Percentiles rank a stretch among this genome's conserved stretches.
Evolutionary conservation across 2,797 vertebrate species (phyloP).

Genomic region (Falco columbarius): DNA sequence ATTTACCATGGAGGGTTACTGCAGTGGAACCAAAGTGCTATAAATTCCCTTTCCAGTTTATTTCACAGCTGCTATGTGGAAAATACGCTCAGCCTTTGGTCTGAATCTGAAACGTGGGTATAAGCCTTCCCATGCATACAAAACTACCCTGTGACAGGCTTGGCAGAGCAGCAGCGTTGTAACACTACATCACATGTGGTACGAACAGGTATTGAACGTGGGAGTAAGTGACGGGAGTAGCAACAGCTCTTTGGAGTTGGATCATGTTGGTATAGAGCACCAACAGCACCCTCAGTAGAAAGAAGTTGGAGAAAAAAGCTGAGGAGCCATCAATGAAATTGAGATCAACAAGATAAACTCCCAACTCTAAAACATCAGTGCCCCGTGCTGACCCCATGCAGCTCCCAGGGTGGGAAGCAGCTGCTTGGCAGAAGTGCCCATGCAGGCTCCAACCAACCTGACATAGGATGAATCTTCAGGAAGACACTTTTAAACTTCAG

Average conservation of each 20-base stretch:
- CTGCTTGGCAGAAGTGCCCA: neutral
- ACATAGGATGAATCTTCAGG: neutral
- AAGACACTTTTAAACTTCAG: neutral
- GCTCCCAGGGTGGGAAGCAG: neutral
- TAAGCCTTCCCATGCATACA: neutral
- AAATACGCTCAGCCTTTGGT: neutral
- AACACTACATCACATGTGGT: neutral
- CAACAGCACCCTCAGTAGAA: neutral
- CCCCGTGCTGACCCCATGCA: fast-evolving
- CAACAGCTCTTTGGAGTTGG: neutral
- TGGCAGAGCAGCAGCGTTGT: neutral
- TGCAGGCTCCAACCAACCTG: neutral
- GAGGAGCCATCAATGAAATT: fast-evolving
- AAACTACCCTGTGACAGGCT: neutral
- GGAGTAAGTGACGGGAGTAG: neutral
- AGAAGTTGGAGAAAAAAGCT: neutral
- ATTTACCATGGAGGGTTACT: neutral
- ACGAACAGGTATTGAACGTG: neutral
- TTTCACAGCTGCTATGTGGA: neutral
- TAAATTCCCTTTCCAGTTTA: neutral
- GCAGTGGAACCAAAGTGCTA: neutral
- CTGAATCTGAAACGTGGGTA: neutral
- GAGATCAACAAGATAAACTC: neutral
- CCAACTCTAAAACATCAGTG: fast-evolving
- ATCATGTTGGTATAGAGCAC: fast-evolving